Percentiles rank a stretch among this genome's conserved stretches.
Evolutionary conservation across 2,797 vertebrate species (phyloP).

Genomic region (Eremophila alpestris): DNA sequence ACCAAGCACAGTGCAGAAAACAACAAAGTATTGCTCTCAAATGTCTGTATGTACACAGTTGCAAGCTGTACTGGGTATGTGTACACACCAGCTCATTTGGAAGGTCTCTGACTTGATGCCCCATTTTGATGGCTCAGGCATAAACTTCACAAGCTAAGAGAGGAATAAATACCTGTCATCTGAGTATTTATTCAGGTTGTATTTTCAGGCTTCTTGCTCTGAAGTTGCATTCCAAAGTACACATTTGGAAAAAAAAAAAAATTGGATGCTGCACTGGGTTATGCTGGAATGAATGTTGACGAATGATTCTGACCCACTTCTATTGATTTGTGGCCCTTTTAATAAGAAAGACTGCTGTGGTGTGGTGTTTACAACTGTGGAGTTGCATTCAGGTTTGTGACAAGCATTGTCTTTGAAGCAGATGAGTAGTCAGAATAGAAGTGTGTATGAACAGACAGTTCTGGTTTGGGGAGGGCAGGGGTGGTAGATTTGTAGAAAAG

Average conservation of each 20-base stretch:
- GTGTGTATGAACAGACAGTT: background rate
- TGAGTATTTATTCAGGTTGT: background rate
- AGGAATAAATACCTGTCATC: background rate
- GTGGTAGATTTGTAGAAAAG: background rate
- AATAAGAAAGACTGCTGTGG: background rate
- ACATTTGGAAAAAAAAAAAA: background rate
- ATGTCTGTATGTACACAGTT: background rate
- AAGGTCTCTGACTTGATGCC: background rate
- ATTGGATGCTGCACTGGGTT: background rate
- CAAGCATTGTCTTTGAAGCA: background rate
- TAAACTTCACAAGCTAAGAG: background rate
- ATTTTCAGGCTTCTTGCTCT: background rate
- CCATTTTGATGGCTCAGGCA: background rate
- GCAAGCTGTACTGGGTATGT: background rate
- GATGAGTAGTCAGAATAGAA: background rate
- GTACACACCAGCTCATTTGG: background rate
- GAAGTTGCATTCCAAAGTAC: background rate
- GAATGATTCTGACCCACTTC: background rate
- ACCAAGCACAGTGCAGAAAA: background rate
- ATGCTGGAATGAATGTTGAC: background rate
- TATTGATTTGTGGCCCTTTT: constrained; percentile 14
- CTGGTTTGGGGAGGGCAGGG: background rate
- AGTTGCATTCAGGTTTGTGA: constrained; percentile 21
- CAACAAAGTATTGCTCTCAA: background rate
- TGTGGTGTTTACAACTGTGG: background rate